Evolutionary conservation across 2,888 invertebrate species (phyloP).

Genomic region (Aricia artaxerxes): DNA sequence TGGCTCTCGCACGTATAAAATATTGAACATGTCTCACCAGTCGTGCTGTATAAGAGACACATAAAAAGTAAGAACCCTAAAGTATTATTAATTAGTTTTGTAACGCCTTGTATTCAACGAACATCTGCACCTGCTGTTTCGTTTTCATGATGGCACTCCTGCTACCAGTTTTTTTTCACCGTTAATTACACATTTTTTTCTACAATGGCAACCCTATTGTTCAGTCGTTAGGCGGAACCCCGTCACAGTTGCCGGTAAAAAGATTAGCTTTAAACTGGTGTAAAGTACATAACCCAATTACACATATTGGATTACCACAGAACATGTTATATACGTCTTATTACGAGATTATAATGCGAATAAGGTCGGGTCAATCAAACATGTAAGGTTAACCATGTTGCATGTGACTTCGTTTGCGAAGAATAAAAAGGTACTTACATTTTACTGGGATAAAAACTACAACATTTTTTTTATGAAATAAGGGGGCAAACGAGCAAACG

Average conservation of each 20-base stretch:
- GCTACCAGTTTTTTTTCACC: neutral
- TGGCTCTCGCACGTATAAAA: too few species aligned
- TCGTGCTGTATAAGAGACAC: too few species aligned
- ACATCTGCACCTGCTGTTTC: too few species aligned
- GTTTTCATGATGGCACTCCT: neutral
- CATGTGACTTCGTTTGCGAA: too few species aligned
- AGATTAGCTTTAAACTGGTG: slow-evolving; percentile 39
- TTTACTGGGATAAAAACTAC: too few species aligned
- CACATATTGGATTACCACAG: slow-evolving; percentile 39
- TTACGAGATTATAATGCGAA: neutral
- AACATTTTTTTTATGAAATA: too few species aligned
- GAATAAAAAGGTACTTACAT: too few species aligned
- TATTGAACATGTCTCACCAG: too few species aligned
- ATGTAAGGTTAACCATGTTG: neutral
- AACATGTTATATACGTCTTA: slow-evolving; percentile 32
- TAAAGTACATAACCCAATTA: slow-evolving; percentile 41
- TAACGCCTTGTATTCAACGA: too few species aligned
- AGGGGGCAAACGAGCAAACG: too few species aligned
- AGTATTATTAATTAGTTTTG: too few species aligned
- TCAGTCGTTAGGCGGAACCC: slow-evolving; percentile 27
- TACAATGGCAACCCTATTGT: neutral
- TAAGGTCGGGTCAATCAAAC: slow-evolving; percentile 10
- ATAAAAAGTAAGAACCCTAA: too few species aligned
- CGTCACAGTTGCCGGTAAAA: slow-evolving; percentile 36
- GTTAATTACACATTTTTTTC: neutral